Base-by-base conservation (phyloP, 2,797 vertebrate species). In the Brotula barbata region DNA sequence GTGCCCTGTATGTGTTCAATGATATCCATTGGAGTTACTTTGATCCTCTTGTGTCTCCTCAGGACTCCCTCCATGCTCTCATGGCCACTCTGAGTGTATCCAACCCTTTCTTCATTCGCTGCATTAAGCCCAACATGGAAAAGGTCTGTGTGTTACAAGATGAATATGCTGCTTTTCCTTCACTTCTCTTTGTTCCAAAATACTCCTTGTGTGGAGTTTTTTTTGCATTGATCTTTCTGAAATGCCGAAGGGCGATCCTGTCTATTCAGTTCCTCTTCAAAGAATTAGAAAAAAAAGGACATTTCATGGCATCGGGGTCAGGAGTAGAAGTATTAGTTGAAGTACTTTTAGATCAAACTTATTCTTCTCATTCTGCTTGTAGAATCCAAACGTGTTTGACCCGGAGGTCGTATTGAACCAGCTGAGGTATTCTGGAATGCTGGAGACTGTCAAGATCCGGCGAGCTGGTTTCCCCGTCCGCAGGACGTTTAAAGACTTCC, bases 31-130 rank as follows among this genome's bases (percentile, higher is more conserved):
- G 1, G 28, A 50, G n/a, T 16, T 1, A 21, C 42, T 36, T 9
- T 59, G 23, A 16, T 23, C 8, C n/a, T 10, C 36, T 37, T 72
- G 11, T 33, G 21, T 75, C 65, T 64, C 67, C 43, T 45, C 61
- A 79, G 95, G 95, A 96, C 82, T 96, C 95, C 21, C 93, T 96
- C 42, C 95, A 96, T 63, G 90, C 95, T 19, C 85, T 96, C 61
- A 96, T 96, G 95, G 93, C 92, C 54, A 94, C 93, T 0, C 91
- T 97, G 58, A 96, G 93, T 64, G 91, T 92, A 10, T 96, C 94
- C 69, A 97, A 97, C 77, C 95, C 95, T 0, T 95, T 97, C 84
- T 97, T 97, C 83, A 94, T 97, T 59, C 95, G 95, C 76, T 97
- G 95, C 85, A 96, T 97, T 83, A 96, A 97, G 73, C 94, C 95